A percentile compares a stretch with the other conserved stretches of the same genome.
Conservation (phyloP, 2,888 invertebrate genomes). For the Imbricaverruca yamaguchii region DNA sequence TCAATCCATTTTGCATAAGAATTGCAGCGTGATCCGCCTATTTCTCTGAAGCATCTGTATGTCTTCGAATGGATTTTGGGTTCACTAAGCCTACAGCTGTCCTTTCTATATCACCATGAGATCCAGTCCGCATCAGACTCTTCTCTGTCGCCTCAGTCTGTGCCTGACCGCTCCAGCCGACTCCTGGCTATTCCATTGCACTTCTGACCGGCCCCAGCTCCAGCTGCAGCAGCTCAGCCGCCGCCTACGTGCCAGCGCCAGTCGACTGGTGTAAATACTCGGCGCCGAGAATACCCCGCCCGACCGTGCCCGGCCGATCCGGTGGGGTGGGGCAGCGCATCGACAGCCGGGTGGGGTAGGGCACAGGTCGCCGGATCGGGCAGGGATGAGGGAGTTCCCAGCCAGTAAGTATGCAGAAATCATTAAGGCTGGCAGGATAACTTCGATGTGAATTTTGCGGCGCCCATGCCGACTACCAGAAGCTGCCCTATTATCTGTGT, state of each 20-base stretch:
- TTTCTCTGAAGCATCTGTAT: no score
- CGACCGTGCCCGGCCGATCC: not conserved
- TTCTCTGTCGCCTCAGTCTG: no score
- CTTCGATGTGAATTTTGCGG: not conserved
- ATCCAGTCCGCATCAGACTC: no score
- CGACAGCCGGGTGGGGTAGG: not conserved
- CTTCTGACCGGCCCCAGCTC: no score
- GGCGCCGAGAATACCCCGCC: not conserved
- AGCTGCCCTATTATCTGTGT: no score
- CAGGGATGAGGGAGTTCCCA: not conserved
- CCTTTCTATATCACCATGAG: no score
- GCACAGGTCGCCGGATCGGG: not conserved
- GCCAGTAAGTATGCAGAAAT: not conserved
- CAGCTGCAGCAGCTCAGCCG: not conserved
- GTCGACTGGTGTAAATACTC: conserved; percentile 4
- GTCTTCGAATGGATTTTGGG: no score
- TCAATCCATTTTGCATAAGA: no score
- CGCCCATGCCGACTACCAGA: not conserved
- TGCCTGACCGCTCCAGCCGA: not conserved
- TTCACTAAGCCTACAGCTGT: no score
- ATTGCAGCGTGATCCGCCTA: no score
- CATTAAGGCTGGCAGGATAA: not conserved
- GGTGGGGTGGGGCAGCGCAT: not conserved
- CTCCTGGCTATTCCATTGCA: not conserved
- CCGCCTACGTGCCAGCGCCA: not conserved